A percentile compares a stretch with the other conserved stretches of the same genome.
Evolutionary conservation across 35 echinoderm and acorn worm species (phyloP).

Genomic region (Apostichopus japonicus): DNA sequence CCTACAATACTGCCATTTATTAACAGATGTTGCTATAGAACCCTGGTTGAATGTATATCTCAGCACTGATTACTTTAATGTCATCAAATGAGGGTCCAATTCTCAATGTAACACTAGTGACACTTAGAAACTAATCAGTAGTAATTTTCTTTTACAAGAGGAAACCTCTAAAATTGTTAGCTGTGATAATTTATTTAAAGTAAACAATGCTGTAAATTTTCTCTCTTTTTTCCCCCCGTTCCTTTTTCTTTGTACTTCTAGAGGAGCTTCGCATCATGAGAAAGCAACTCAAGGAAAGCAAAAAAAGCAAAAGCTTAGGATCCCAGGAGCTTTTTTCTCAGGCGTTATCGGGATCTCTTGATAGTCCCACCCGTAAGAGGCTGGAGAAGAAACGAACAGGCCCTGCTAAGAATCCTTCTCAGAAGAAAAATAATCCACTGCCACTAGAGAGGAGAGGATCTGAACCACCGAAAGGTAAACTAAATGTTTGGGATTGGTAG

Average conservation of each 20-base stretch:
- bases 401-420: not conserved
- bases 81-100: too few relatives aligned
- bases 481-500: too few relatives aligned
- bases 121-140: too few relatives aligned
- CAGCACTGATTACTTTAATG: too few relatives aligned
- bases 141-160: too few relatives aligned
- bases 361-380: not conserved
- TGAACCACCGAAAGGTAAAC: not conserved
- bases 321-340: constrained; percentile 70
- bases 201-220: not conserved
- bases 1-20: too few relatives aligned
- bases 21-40: too few relatives aligned
- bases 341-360: constrained; percentile 27
- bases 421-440: not conserved
- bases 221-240: not conserved
- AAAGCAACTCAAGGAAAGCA: constrained; percentile 51
- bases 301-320: constrained; percentile 13
- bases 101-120: too few relatives aligned
- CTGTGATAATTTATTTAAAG: too few relatives aligned
- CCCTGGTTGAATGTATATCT: too few relatives aligned
- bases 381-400: not conserved
- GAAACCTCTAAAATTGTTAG: too few relatives aligned
- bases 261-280: constrained; percentile 64
- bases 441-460: not conserved
- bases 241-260: not conserved